Evolutionary conservation across 1,140 invertebrate species (phyloP).

Genomic region (Musca domestica): DNA sequence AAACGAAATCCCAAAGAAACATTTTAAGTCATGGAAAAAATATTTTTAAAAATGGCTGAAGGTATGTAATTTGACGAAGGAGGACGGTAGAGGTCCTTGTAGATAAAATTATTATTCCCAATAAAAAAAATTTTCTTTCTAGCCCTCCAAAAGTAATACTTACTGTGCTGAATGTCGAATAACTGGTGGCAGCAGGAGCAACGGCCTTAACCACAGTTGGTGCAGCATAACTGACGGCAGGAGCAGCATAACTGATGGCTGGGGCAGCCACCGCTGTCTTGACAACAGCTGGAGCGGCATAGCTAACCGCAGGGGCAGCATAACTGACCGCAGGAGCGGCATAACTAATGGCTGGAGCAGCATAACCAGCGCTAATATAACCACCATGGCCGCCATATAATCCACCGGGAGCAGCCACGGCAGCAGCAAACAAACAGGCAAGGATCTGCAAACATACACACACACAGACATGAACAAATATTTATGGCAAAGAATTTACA

Average conservation of each 20-base stretch:
- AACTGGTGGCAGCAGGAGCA: conserved; percentile 37
- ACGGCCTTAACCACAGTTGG: conserved; percentile 29
- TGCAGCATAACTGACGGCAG: conserved; percentile 34
- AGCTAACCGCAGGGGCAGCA: conserved; percentile 36
- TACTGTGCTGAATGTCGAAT: conserved; percentile 45
- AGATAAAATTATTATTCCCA: too few relatives aligned
- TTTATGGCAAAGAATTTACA: not conserved
- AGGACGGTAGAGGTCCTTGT: too few relatives aligned
- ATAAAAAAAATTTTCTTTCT: too few relatives aligned
- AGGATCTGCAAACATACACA: conserved; percentile 35
- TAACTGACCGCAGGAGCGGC: conserved; percentile 34
- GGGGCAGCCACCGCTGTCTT: conserved; percentile 33
- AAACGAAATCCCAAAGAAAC: too few relatives aligned
- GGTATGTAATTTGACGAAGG: too few relatives aligned
- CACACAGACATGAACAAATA: not conserved
- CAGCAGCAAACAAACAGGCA: conserved; percentile 37
- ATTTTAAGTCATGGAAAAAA: too few relatives aligned
- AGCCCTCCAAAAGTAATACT: conserved; percentile 21
- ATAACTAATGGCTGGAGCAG: conserved; percentile 31
- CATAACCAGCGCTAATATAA: not conserved
- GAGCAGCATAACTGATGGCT: conserved; percentile 36
- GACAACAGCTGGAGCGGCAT: conserved; percentile 35
- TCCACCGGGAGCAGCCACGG: conserved; percentile 37
- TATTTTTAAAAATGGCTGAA: too few relatives aligned
- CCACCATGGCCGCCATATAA: conserved; percentile 23